phyloP scores from a whole-genome alignment of 2,113 vertebrate genomes.

The Chitala chitala region DNA sequence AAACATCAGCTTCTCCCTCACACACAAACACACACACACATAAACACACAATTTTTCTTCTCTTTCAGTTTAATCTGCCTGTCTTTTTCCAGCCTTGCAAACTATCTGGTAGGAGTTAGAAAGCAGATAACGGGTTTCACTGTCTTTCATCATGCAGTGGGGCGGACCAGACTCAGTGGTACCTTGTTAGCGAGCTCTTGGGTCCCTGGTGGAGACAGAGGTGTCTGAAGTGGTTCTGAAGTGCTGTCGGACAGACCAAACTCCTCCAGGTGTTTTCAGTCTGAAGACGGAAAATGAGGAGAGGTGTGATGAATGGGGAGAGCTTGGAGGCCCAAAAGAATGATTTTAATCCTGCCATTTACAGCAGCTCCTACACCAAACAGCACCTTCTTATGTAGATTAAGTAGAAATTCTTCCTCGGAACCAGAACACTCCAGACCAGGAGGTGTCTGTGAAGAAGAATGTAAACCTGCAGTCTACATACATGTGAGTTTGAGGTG shows the following conservation, averaged over 20 bases:
- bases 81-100: background rate
- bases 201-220: slow-evolving; percentile 42
- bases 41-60: too few relatives aligned
- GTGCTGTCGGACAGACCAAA: slow-evolving; percentile 32
- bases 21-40: slow-evolving; percentile 20
- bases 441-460: too few relatives aligned
- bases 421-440: background rate
- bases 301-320: slow-evolving; percentile 13
- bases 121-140: slow-evolving; percentile 32
- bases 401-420: background rate
- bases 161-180: background rate
- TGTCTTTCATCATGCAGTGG: slow-evolving; percentile 48
- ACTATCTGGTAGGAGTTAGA: background rate
- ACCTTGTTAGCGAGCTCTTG: background rate
- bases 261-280: slow-evolving; percentile 28
- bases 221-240: slow-evolving; percentile 55
- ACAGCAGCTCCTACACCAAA: background rate
- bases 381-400: background rate
- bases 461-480: too few relatives aligned
- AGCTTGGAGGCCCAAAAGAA: background rate
- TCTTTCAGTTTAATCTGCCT: background rate
- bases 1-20: background rate
- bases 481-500: too few relatives aligned
- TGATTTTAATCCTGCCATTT: background rate
- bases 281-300: slow-evolving; percentile 41